Percentiles rank a stretch among this genome's conserved stretches.
Conservation (phyloP, 2,113 vertebrate species). For the Lethenteron camtschaticum region DNA sequence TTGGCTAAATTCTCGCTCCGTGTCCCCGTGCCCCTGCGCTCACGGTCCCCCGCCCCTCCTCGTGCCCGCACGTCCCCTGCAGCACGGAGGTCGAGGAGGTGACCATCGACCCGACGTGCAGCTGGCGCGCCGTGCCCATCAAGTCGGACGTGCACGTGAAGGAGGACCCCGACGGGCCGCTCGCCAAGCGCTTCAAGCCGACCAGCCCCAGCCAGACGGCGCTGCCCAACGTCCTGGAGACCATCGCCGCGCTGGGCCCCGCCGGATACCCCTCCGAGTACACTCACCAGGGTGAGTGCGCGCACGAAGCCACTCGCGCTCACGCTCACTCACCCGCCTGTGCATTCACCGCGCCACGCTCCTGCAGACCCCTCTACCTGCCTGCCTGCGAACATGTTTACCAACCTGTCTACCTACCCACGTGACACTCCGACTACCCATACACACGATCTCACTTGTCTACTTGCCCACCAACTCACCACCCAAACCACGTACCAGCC, state of each 20-base stretch:
- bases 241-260: slow-evolving; percentile 66
- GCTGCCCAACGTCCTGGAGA: slow-evolving; percentile 82
- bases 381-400: too few relatives aligned
- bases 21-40: too few relatives aligned
- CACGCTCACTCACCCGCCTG: too few relatives aligned
- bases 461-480: too few relatives aligned
- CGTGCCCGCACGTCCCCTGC: not conserved
- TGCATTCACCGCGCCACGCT: too few relatives aligned
- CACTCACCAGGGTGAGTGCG: slow-evolving; percentile 29
- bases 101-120: slow-evolving; percentile 77
- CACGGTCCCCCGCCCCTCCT: too few relatives aligned
- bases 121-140: slow-evolving; percentile 71
- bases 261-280: slow-evolving; percentile 36
- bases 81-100: slow-evolving; percentile 86
- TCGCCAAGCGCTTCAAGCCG: slow-evolving; percentile 61
- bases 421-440: too few relatives aligned
- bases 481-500: too few relatives aligned
- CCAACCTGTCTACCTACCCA: too few relatives aligned
- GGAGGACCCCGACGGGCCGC: slow-evolving; percentile 62
- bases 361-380: too few relatives aligned
- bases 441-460: too few relatives aligned
- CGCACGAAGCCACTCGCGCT: too few relatives aligned
- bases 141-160: slow-evolving; percentile 68
- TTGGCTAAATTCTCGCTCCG: not conserved
- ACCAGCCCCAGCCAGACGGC: slow-evolving; percentile 78